These are phyloP conservation scores for Trichomycterus rosablanca DNA, from an alignment of 2,113 vertebrate species.

Conservation along the genomic window DNA sequence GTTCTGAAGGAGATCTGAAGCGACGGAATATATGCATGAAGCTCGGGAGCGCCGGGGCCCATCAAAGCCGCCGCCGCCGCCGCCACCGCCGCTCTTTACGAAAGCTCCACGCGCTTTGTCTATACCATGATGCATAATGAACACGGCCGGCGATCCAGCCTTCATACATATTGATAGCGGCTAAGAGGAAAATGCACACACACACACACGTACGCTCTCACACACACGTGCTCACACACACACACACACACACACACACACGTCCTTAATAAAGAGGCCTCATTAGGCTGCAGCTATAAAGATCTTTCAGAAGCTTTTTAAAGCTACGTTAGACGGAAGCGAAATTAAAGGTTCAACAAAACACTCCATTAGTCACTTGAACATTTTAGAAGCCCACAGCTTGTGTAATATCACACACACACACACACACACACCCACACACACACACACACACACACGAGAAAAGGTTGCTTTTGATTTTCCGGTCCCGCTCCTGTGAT, in stretches of 20 bases:
- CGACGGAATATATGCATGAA: constrained; percentile 41
- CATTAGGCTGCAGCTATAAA: constrained; percentile 40
- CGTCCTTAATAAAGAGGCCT: constrained; percentile 42
- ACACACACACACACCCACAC: not conserved
- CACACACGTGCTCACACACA: not conserved
- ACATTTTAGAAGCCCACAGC: constrained; percentile 36
- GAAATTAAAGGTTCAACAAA: constrained; percentile 47
- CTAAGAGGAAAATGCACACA: constrained; percentile 33
- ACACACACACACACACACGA: constrained; percentile 3
- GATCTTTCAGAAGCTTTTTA: constrained; percentile 50
- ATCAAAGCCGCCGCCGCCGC: constrained; percentile 41
- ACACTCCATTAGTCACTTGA: constrained; percentile 47
- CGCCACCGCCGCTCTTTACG: constrained; percentile 7
- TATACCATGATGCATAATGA: constrained; percentile 38
- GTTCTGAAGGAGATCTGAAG: constrained; percentile 36
- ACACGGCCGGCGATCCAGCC: constrained; percentile 32
- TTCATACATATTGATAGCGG: constrained; percentile 48
- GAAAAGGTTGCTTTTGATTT: not conserved
- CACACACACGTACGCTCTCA: not conserved
- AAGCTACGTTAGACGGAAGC: constrained; percentile 38
- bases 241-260: constrained; percentile 17
- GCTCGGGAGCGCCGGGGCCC: constrained; percentile 7
- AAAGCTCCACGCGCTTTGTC: constrained; percentile 38
- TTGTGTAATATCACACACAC: constrained; percentile 31
- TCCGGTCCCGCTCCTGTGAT: constrained; percentile 6